phyloP scores from a whole-genome alignment of 2,888 invertebrate species.

The Meghimatium bilineatum region DNA sequence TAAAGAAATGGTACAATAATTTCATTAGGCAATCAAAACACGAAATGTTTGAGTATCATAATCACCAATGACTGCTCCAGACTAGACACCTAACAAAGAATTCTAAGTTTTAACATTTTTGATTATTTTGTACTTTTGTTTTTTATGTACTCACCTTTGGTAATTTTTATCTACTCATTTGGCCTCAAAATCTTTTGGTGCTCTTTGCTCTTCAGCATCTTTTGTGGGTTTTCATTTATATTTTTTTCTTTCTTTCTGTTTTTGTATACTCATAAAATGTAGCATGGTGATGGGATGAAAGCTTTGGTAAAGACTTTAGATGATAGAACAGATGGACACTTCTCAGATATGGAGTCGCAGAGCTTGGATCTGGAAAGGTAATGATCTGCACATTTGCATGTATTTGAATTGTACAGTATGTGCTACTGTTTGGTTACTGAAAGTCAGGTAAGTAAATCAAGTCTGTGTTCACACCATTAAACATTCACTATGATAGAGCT shows the following conservation, averaged over 20 bases:
- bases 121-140: too few species aligned
- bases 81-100: too few species aligned
- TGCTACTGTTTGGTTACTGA: background rate
- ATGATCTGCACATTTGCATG: background rate
- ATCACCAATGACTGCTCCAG: too few species aligned
- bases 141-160: background rate
- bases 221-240: constrained; percentile 15
- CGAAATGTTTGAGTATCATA: too few species aligned
- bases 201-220: background rate
- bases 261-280: constrained; percentile 11
- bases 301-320: constrained; percentile 47
- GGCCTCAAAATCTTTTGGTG: background rate
- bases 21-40: too few species aligned
- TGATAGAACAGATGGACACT: constrained; percentile 13
- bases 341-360: constrained; percentile 22
- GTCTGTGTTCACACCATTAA: too few species aligned
- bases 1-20: background rate
- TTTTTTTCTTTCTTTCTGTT: constrained; percentile 26
- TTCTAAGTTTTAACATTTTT: too few species aligned
- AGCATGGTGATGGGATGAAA: constrained; percentile 49
- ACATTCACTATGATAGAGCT: too few species aligned
- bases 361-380: constrained; percentile 38
- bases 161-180: background rate
- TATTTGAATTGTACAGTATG: background rate
- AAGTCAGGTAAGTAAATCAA: background rate